Evolutionary conservation across 2,113 vertebrate species (phyloP), one percentile per base, ranked within the genome.

Genomic region (Erythrocercus mccallii): DNA sequence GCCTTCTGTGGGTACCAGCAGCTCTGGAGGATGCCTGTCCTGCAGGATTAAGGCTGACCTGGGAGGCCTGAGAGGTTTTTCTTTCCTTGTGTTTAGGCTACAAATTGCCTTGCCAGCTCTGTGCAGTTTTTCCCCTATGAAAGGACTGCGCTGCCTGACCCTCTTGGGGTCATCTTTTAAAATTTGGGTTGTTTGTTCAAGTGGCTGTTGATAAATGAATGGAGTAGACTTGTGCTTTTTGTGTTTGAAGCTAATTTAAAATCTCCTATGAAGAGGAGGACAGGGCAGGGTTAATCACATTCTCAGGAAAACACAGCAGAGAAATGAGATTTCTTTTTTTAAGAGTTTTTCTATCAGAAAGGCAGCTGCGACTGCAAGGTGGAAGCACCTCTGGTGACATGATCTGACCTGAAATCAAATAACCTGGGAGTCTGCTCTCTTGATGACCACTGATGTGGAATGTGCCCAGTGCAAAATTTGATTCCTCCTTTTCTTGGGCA

Each of bases 131-230:
- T 33, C 17, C 4, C 35, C 84, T 25, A 47, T 25, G 81, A 56
- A 81, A 79, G 16, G 18, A 25, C 25, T 33, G 42, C 0, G 0
- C 40, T 84, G 25, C 33, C 15, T 2, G 5, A 40, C 24, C 22
- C 5, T 13, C 40, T 18, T 56, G 40, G 40, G 69, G 53, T 12
- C 21, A 25, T 24, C 53, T 61, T 70, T 58, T 64, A 30, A 31
- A 50, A 15, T 10, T 15, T 9, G 16, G 15, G 20, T 6, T 48
- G 23, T 37, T 88, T 57, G 10, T 45, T 76, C 45, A 66, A 61
- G 62, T 28, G 50, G 50, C 30, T 70, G 20, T 19, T 2, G 4
- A 25, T 38, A 50, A 50, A 86, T 19, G 13, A 51, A 45, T 6
- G 27, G 22, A 54, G 6, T 10, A 61, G 78, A 83, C 28, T 37